These are phyloP conservation scores for Oriolus oriolus DNA, from an alignment of 2,113 vertebrate species.

Conservation along the genomic window DNA sequence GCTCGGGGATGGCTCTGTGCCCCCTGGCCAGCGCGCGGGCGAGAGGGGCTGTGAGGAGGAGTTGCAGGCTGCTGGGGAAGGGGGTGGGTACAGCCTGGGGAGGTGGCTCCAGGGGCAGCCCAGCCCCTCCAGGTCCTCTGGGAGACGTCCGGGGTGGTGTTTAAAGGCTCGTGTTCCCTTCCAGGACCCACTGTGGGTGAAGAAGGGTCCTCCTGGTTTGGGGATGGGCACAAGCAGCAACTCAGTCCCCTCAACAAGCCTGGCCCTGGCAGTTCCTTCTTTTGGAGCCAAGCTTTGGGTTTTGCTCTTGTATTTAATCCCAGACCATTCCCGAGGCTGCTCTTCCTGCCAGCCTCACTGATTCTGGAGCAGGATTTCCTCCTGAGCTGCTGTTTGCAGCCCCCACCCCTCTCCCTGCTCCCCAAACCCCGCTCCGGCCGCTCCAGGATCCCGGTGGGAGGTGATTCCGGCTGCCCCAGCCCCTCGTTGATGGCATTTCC, in stretches of 20 bases:
- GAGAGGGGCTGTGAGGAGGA: not conserved
- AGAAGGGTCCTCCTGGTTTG: rapidly evolving
- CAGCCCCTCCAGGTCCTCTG: rapidly evolving
- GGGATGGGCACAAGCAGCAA: not conserved
- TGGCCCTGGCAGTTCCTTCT: rapidly evolving
- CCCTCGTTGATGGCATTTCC: not conserved
- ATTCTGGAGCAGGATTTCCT: not conserved
- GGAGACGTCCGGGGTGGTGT: not conserved
- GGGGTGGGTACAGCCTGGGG: not conserved
- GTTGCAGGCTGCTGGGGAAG: rapidly evolving
- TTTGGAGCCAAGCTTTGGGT: not conserved
- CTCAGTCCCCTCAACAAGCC: not conserved
- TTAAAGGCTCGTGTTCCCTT: rapidly evolving
- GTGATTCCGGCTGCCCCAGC: not conserved
- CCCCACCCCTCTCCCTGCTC: not conserved
- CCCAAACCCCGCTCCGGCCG: not conserved
- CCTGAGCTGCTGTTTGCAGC: not conserved
- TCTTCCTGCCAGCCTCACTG: not conserved
- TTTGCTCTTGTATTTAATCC: not conserved
- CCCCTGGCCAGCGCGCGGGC: rapidly evolving
- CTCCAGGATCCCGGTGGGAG: rapidly evolving
- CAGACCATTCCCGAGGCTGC: not conserved
- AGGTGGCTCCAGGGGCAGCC: not conserved
- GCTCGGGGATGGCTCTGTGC: rapidly evolving
- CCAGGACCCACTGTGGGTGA: not conserved